Evolutionary conservation across 2,888 invertebrate species (phyloP), one percentile per base, ranked within the genome.

Genomic region (Drosophila borealis): DNA sequence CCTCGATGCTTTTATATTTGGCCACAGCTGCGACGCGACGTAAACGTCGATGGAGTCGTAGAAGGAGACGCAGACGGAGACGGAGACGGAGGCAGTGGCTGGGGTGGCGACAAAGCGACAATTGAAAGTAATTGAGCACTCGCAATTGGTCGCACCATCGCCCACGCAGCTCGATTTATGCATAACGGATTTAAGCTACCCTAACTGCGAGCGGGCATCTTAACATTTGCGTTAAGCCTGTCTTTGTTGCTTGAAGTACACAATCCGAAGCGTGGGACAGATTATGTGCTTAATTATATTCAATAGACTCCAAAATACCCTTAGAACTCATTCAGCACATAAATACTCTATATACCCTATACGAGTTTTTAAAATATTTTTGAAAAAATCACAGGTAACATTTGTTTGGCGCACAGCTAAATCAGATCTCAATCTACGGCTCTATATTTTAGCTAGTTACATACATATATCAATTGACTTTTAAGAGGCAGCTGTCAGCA

Each of bases 1-100:
- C 33, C 59, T 17, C 37, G 46, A n/a, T n/a, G 80, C 81, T 86
- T 83, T 83, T 83, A 83, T 83, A 82, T 68, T 59, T 67, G 63
- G 17, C 39, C 36, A 50, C 41, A 34, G 53, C n/a, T 11, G 14
- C 46, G 21, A 39, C 48, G 42, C 29, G 14, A 19, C 17, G 10
- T 14, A 14, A 45, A 21, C 37, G 4, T 1, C 21, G 8, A 5
- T 13, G 6, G 21, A 21, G 49, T 19, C 36, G 44, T 49, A 33
- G 56, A 13, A 17, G 57, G 36, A 17, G 49, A 19, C 36, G 41
- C 2, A 17, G 41, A 17, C 25, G 17, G 10, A 14, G n/a, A 17
- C 6, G 33, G 21, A 36, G 55, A n/a, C 17, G 62, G 37, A 19
- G 46, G 8, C 29, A 41, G 14, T 37, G 21, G 3, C 41, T 41